Conservation (phyloP, 2,113 vertebrate species). For the Candoia aspera region DNA sequence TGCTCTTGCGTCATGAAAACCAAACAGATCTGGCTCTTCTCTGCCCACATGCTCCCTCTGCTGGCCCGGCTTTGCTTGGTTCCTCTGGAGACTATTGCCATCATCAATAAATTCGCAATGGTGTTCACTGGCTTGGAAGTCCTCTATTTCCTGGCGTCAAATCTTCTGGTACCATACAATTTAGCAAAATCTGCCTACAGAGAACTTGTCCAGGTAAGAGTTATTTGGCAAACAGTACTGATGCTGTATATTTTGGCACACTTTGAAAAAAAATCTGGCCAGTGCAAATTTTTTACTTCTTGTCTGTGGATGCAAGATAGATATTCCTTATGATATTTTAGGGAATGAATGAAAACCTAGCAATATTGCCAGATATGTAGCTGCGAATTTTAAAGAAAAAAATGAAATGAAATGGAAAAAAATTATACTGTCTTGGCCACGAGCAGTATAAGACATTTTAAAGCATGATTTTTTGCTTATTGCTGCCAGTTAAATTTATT, state of each 20-base stretch:
- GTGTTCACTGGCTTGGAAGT: slow-evolving; percentile 98
- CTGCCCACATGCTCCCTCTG: slow-evolving; percentile 95
- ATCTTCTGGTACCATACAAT: slow-evolving; percentile 95
- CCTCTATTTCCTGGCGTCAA: slow-evolving; percentile 95
- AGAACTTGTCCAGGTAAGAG: slow-evolving; percentile 91
- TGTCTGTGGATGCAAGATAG: not conserved
- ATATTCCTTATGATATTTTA: not conserved
- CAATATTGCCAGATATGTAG: not conserved
- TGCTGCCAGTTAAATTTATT: not conserved
- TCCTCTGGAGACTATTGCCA: slow-evolving; percentile 92
- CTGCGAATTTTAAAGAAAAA: not conserved
- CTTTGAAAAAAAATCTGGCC: not conserved
- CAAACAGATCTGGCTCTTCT: slow-evolving; percentile 98
- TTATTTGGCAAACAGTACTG: accelerated
- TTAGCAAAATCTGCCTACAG: slow-evolving; percentile 96
- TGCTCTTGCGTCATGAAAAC: slow-evolving; percentile 99
- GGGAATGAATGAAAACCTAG: not conserved
- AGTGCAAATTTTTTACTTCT: not conserved
- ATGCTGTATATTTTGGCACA: not conserved
- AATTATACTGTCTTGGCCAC: not conserved
- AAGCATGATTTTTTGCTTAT: not conserved
- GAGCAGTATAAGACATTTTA: not conserved
- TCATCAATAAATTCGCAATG: slow-evolving; percentile 99
- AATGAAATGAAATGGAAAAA: not conserved
- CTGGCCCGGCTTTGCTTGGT: slow-evolving; percentile 95